These are phyloP conservation scores for Chaetodon auriga DNA, from an alignment of 2,113 vertebrate species.

Conservation along the genomic window DNA sequence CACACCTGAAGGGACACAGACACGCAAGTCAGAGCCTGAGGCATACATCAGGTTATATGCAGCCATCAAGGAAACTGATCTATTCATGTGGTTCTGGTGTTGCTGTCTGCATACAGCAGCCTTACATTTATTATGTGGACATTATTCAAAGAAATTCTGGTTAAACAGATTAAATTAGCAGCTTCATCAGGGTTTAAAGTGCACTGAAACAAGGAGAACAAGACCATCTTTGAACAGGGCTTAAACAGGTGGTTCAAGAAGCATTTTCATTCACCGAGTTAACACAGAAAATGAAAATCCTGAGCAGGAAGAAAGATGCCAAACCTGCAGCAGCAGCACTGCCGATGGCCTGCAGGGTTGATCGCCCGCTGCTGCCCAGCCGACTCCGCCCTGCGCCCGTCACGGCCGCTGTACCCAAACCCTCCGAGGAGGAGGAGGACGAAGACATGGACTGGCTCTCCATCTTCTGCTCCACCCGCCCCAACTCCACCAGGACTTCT, in stretches of 20 bases:
- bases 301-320: neutral
- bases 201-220: neutral
- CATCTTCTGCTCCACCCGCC: constrained; percentile 92
- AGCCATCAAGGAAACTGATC: no score
- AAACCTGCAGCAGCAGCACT: constrained; percentile 95
- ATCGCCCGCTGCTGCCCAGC: constrained; percentile 88
- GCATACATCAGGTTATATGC: neutral
- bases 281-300: neutral
- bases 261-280: no score
- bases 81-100: no score
- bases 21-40: neutral
- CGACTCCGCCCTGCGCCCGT: constrained; percentile 74
- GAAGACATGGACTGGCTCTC: constrained; percentile 88
- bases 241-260: neutral
- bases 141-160: no score
- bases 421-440: constrained; percentile 82
- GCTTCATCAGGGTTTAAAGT: neutral
- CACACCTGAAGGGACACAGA: constrained; percentile 86
- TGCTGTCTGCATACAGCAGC: no score
- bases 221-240: no score
- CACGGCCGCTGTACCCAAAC: constrained; percentile 73
- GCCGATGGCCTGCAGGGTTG: constrained; percentile 94
- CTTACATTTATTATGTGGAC: neutral
- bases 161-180: neutral
- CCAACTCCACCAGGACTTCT: constrained; percentile 90